Conservation (phyloP, 2,113 vertebrate species). For the Spea bombifrons region DNA sequence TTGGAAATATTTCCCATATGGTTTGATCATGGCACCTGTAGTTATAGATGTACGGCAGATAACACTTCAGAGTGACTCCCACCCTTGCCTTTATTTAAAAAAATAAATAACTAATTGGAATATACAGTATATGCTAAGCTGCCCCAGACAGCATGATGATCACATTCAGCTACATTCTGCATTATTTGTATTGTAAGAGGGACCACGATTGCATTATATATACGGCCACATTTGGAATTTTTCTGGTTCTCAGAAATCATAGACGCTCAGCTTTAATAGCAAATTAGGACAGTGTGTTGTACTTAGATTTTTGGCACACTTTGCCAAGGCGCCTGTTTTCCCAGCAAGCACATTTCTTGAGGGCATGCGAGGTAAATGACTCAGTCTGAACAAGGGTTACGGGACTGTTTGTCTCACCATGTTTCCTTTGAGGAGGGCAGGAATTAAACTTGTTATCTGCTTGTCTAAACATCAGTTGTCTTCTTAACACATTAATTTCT, state of each 20-base stretch:
- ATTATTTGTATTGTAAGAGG: no score
- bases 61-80: no score
- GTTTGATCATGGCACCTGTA: no score
- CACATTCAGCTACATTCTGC: no score
- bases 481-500: neutral
- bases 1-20: no score
- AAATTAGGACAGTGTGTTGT: conserved; percentile 10
- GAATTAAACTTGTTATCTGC: neutral
- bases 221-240: neutral
- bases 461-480: neutral
- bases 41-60: no score
- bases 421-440: neutral
- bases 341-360: conserved; percentile 10
- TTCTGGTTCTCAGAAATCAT: neutral
- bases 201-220: neutral
- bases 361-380: conserved; percentile 22
- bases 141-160: no score
- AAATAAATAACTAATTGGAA: no score
- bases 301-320: conserved; percentile 4
- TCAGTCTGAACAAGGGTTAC: conserved; percentile 1
- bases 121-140: no score
- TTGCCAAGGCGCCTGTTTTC: conserved; percentile 4
- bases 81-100: no score
- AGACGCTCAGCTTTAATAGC: neutral
- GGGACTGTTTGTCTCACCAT: neutral